phyloP scores from a whole-genome alignment of 1,140 invertebrate species.

The Heliconius hewitsoni region DNA sequence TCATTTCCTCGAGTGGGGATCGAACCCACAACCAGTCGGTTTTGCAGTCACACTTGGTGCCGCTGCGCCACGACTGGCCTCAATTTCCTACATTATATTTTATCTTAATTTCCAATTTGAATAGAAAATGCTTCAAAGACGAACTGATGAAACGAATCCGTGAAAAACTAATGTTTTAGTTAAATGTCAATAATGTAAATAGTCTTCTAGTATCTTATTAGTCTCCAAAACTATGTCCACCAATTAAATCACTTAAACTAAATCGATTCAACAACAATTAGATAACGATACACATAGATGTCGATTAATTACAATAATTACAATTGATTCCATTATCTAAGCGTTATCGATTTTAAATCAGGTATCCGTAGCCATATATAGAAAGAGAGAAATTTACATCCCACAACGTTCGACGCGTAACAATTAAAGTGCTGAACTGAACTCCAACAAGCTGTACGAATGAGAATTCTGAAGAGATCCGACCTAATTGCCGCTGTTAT shows the following conservation, averaged over 20 bases:
- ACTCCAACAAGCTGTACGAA: slow-evolving; percentile 10
- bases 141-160: too few species aligned
- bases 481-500: slow-evolving; percentile 7
- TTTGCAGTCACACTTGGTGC: too few species aligned
- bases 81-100: too few species aligned
- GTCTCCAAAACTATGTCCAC: neutral
- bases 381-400: neutral
- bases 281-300: neutral
- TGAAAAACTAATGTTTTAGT: too few species aligned
- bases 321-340: neutral
- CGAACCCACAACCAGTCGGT: too few species aligned
- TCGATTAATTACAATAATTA: neutral
- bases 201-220: neutral
- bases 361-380: neutral
- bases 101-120: too few species aligned
- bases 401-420: slow-evolving; percentile 12
- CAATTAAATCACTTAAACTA: neutral
- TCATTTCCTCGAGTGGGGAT: too few species aligned
- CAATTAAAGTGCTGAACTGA: slow-evolving; percentile 12
- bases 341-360: neutral
- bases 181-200: too few species aligned
- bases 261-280: neutral
- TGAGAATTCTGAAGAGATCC: slow-evolving; percentile 13
- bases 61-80: too few species aligned
- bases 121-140: too few species aligned